Percentiles rank a stretch among this genome's conserved stretches.
Evolutionary conservation across 2,888 invertebrate genomes (phyloP).

Genomic region (Eledona agricola): DNA sequence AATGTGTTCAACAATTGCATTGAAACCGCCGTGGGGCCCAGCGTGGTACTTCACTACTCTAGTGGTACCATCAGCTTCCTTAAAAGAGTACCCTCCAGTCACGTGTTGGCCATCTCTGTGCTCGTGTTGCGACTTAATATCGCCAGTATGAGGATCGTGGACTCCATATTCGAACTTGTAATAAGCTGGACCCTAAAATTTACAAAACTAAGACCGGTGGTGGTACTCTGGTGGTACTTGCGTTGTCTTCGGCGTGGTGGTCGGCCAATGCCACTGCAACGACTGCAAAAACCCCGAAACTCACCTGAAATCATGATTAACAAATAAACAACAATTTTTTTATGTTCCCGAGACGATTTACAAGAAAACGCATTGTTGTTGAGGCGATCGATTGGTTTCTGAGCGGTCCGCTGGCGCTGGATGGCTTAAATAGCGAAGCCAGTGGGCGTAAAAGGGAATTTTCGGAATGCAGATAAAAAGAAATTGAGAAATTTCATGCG

Average conservation of each 20-base stretch:
- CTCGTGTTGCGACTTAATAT: constrained; percentile 58
- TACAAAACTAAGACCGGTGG: constrained; percentile 13
- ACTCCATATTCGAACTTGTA: constrained; percentile 60
- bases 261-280: neutral
- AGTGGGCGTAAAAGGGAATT: constrained; percentile 4
- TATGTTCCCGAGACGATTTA: no score
- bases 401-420: no score
- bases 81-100: constrained; percentile 57
- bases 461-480: constrained; percentile 15
- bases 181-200: constrained; percentile 46
- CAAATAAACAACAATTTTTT: no score
- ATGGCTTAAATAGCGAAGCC: constrained; percentile 12
- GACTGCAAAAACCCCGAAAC: neutral
- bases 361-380: no score
- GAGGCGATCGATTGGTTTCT: no score
- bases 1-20: constrained; percentile 54
- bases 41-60: constrained; percentile 59
- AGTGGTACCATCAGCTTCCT: constrained; percentile 59
- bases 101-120: constrained; percentile 57
- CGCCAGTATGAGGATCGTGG: constrained; percentile 59
- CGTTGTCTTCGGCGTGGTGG: neutral
- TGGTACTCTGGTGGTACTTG: no score
- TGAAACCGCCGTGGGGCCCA: constrained; percentile 55
- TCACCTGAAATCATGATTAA: no score
- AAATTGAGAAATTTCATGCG: constrained; percentile 9